Conservation (phyloP, 2,113 vertebrate genomes). For the Ceratotherium simum region DNA sequence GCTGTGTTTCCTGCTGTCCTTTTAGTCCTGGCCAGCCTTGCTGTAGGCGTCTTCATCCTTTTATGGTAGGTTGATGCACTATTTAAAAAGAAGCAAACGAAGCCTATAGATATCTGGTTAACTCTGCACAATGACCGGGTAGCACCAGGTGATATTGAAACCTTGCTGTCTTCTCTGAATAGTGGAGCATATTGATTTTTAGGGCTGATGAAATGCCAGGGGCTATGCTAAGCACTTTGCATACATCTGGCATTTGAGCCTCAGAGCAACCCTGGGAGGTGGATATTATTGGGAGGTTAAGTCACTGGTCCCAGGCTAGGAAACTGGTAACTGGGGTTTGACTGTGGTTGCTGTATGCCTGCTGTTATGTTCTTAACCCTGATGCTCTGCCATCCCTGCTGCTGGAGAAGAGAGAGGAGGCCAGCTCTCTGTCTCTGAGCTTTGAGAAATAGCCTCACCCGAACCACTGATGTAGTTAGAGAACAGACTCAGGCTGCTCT, state of each 20-base stretch:
- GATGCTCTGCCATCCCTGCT: background rate
- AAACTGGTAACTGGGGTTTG: background rate
- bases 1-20: constrained; percentile 88
- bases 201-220: background rate
- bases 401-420: background rate
- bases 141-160: fast-evolving
- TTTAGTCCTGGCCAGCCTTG: constrained; percentile 80
- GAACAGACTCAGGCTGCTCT: background rate
- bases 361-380: background rate
- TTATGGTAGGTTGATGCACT: constrained; percentile 79
- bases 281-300: background rate
- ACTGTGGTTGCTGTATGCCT: background rate
- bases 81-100: background rate
- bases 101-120: background rate
- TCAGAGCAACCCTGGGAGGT: background rate
- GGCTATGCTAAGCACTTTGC: background rate
- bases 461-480: background rate
- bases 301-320: background rate
- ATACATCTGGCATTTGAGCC: background rate
- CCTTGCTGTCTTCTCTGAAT: background rate
- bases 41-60: constrained; percentile 81
- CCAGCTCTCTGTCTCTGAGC: background rate
- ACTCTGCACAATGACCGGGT: fast-evolving
- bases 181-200: background rate
- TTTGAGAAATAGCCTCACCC: background rate